phyloP scores from a whole-genome alignment of 2,888 invertebrate genomes.

The Zygogramma bicolorata region DNA sequence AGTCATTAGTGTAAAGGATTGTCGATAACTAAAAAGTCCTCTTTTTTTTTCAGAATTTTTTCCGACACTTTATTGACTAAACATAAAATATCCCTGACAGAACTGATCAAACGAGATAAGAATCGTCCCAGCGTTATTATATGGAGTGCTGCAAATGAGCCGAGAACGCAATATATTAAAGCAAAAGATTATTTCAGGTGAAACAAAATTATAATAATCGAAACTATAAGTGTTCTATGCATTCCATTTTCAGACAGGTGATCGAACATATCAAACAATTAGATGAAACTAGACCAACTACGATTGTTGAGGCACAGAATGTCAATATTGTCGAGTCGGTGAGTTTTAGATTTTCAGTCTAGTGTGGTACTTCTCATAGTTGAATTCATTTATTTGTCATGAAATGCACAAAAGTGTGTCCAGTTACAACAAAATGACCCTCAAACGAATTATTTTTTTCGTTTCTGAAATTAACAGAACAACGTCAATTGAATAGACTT shows the following conservation, averaged over 20 bases:
- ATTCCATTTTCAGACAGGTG: slow-evolving; percentile 73
- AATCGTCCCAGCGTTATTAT: slow-evolving; percentile 95
- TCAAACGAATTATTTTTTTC: too few species aligned
- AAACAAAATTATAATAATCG: neutral
- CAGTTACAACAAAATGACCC: too few species aligned
- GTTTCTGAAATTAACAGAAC: too few species aligned
- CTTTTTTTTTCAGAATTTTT: slow-evolving; percentile 71
- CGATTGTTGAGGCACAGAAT: slow-evolving; percentile 73
- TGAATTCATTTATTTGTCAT: too few species aligned
- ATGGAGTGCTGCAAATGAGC: slow-evolving; percentile 98
- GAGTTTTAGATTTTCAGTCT: too few species aligned
- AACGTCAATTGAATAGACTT: too few species aligned
- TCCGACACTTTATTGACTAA: slow-evolving; percentile 77
- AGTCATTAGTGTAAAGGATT: neutral
- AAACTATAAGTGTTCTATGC: neutral
- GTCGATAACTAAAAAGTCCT: neutral
- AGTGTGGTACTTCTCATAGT: too few species aligned
- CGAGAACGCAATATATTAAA: slow-evolving; percentile 76
- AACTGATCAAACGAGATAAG: slow-evolving; percentile 91
- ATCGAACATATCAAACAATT: slow-evolving; percentile 81
- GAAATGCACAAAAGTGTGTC: too few species aligned
- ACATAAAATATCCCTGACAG: slow-evolving; percentile 88
- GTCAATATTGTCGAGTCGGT: slow-evolving; percentile 49
- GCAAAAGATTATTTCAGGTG: slow-evolving; percentile 88
- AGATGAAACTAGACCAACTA: slow-evolving; percentile 87